Evolutionary conservation across 2,113 vertebrate species (phyloP), one percentile per base, ranked within the genome.

Genomic region (Campylomormyrus tamandua): DNA sequence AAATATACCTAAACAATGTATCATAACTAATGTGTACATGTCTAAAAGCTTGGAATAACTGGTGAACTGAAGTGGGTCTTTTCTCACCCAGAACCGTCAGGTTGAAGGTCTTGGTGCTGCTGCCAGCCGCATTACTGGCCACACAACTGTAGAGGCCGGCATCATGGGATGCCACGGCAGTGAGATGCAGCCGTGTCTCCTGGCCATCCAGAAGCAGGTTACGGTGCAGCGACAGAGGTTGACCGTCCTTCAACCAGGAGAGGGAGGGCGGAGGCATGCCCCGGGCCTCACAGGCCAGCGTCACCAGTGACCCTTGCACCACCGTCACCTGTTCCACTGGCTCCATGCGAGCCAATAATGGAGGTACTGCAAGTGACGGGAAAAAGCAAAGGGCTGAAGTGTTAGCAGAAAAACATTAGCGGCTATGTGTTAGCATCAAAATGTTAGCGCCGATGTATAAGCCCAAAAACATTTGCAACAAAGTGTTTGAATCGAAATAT

Each of bases 211-310:
- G 91, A 91, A 95, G 92, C 70, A 91, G 91, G 5, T 96, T 95
- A 45, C 94, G 94, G 86, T 96, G 97, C 52, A 92, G 88, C 0
- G 92, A 94, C 84, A 98, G 93, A 0, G 96, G 97, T 89, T 97
- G 92, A 17, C 96, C 93, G 0, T 98, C 95, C 92, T 98, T 99
- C 93, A 96, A 90, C 98, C 98, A 99, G 0, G 96, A 97, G 52
- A 99, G 95, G 0, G 92, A 92, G 0, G 97, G 98, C 6, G 93
- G 93, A 0, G 98, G 98, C 7, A 95, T 92, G 3, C 98, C 98
- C 0, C 92, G 96, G 24, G 97, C 98, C 91, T 98, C 94, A 0
- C 98, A 99, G 3, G 96, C 95, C 83, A 99, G 93, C 0, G 96
- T 96, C 89, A 98, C 96, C 0, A 95, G 53, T 0, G 97, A 97